Conservation (phyloP, 2,113 vertebrate species). For the Oplegnathus fasciatus region DNA sequence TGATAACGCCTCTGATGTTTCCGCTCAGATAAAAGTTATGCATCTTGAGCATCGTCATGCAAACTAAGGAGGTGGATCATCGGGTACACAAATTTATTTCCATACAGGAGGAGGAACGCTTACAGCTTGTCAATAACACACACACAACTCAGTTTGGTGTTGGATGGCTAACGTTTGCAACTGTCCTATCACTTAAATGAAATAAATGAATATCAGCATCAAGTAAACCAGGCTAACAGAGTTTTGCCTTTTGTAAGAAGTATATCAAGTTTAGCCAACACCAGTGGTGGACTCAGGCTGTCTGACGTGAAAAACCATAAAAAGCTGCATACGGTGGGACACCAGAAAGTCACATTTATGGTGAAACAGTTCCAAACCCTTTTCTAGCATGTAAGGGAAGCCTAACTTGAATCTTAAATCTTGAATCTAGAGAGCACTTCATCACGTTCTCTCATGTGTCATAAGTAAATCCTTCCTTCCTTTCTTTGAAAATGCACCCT, state of each 20-base stretch:
- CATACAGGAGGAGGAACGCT: background rate
- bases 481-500: slow-evolving; percentile 32
- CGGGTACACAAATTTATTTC: background rate
- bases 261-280: too few relatives aligned
- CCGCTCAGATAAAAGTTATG: slow-evolving; percentile 14
- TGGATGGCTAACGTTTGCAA: background rate
- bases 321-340: too few relatives aligned
- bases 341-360: too few relatives aligned
- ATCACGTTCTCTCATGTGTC: background rate
- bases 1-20: slow-evolving; percentile 24
- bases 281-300: too few relatives aligned
- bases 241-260: too few relatives aligned
- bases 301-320: too few relatives aligned
- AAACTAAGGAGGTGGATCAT: background rate
- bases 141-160: background rate
- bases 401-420: background rate
- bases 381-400: too few relatives aligned
- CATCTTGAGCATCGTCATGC: background rate
- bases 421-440: too few relatives aligned
- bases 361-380: too few relatives aligned
- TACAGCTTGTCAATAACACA: background rate
- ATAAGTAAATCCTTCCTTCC: background rate
- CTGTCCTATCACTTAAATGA: background rate
- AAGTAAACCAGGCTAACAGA: too few relatives aligned
- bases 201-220: background rate